Percentiles rank a stretch among this genome's conserved stretches.
These are phyloP conservation scores for Pangasianodon hypophthalmus DNA, from an alignment of 2,113 vertebrate species.

Conservation along the genomic window DNA sequence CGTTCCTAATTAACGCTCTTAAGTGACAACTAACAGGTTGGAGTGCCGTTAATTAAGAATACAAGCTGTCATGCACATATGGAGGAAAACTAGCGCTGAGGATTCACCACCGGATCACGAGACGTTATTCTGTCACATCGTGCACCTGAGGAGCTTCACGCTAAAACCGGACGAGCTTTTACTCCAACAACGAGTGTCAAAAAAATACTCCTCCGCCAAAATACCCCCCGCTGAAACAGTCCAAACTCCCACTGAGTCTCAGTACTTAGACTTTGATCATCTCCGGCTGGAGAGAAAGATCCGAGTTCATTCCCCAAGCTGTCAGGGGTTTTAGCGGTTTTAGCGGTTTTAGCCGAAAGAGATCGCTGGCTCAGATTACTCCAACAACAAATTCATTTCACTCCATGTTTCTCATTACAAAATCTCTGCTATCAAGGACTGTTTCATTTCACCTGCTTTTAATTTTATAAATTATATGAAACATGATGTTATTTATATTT, in stretches of 20 bases:
- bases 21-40: conserved; percentile 36
- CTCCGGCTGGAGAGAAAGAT: conserved; percentile 24
- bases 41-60: conserved; percentile 35
- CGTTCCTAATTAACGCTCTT: conserved; percentile 5
- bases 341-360: conserved; percentile 6
- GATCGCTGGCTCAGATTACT: background rate
- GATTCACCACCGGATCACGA: background rate
- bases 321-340: conserved; percentile 35
- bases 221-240: conserved; percentile 19
- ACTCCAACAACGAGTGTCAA: conserved; percentile 34
- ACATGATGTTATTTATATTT: background rate
- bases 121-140: conserved; percentile 34
- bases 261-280: conserved; percentile 43
- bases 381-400: conserved; percentile 35
- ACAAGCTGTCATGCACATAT: conserved; percentile 37
- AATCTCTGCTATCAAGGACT: background rate
- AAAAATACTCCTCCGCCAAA: conserved; percentile 4
- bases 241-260: conserved; percentile 5
- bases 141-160: conserved; percentile 28
- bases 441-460: background rate
- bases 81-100: background rate
- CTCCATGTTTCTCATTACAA: background rate
- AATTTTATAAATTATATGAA: background rate
- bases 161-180: conserved; percentile 16
- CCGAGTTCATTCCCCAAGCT: conserved; percentile 43